Evolutionary conservation across 2,888 invertebrate species (phyloP), one percentile per base, ranked within the genome.

Genomic region (Nemoura dubitans): DNA sequence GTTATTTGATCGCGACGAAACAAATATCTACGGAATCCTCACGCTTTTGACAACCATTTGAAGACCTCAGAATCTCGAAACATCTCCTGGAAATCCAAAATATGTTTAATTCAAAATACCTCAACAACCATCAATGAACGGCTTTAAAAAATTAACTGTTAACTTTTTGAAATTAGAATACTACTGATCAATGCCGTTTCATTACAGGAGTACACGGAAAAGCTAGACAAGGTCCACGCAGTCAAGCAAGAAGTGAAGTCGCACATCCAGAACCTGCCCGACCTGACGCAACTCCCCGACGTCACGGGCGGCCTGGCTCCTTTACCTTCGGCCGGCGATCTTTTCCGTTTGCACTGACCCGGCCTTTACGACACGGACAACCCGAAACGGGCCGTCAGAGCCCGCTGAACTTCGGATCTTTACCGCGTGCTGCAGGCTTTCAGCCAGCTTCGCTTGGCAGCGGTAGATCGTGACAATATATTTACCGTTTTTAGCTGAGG

Each of bases 291-390:
- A 88, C 92, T 98, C 86, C 98, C 98, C 0, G 97, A 98, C 90
- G 97, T 98, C 0, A 98, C 97, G 0, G 98, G 97, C 27, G 98
- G 98, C 10, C 92, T 98, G 76, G 97, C 98, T 43, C 98, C 99
- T 0, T 92, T 99, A 88, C 98, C 98, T 76, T 98, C 98, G 2
- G 98, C 98, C 76, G 98, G 98, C 0, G 98, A 99, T 92, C 94
- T 99, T 77, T 99, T 99, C 92, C 97, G 95, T 92, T 91, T 96
- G 89, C 93, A 93, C 89, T 91, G 59, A 59, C 59, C 10, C 59
- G 16, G 10, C 36, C 3, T 10, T 3, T 36, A 6, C 36, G 36
- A 36, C 36, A 36, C 59, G 59, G 59, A 21, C 59, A 14, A 21
- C 59, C 16, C 16, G 59, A 10, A 21, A 59, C 10, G 59, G 59